Conservation (phyloP, 2,797 vertebrate genomes). For the Galago senegalensis region DNA sequence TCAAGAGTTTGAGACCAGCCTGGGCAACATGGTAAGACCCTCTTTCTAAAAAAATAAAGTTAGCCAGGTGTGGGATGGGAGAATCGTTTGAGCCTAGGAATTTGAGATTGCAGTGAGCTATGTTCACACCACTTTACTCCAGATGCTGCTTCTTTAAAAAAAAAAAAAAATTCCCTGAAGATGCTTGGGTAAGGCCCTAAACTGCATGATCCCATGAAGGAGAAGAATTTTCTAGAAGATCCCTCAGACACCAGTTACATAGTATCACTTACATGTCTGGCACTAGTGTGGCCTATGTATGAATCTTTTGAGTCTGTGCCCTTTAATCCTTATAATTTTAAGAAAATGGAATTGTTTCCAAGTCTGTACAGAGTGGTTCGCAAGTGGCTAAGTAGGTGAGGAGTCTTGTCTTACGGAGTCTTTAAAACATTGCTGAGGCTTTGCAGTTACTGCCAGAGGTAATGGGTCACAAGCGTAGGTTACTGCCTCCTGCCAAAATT, state of each 20-base stretch:
- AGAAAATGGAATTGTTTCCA: not conserved
- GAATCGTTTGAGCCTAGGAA: not conserved
- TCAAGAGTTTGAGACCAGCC: not conserved
- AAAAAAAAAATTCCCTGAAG: not conserved
- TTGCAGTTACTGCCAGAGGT: not conserved
- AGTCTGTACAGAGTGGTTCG: not conserved
- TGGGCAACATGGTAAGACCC: not conserved
- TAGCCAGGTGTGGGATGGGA: not conserved
- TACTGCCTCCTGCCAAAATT: not conserved
- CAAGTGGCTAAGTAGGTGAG: not conserved
- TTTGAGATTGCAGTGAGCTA: not conserved
- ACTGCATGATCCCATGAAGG: not conserved
- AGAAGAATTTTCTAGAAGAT: conserved; percentile 41
- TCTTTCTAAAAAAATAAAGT: not conserved
- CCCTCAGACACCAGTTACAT: not conserved
- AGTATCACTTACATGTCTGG: fast-evolving
- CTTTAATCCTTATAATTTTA: not conserved
- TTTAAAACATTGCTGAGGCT: fast-evolving
- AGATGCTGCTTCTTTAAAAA: not conserved
- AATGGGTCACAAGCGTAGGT: fast-evolving
- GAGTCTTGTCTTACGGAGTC: not conserved
- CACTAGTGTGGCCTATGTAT: fast-evolving
- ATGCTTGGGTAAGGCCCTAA: not conserved
- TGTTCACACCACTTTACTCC: not conserved
- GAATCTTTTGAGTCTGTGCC: not conserved